Base-by-base conservation (phyloP, 30 jellyfish, hydroid and myxozoan genomes). In the Turritopsis rubra region DNA sequence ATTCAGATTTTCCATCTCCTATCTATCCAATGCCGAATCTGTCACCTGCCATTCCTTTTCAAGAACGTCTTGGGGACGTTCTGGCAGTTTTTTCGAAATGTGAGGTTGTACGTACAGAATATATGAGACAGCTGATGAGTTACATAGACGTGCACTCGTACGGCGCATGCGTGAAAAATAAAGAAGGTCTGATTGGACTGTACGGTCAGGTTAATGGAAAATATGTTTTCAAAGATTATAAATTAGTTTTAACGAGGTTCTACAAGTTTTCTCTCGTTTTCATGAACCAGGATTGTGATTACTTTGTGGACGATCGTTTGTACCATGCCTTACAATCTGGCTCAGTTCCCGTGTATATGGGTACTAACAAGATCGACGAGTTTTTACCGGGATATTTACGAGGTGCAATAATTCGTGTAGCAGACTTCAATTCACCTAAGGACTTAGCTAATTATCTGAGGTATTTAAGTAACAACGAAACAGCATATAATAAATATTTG, bases 1-100 rank as follows among this genome's bases (percentile, higher is more conserved):
- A 93, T 84, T 88, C 99, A 31, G 99, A 93, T 65, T 93, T 93
- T 28, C 99, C 99, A 74, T 89, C 97, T 52, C 99, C 99, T n/a
- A 93, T 93, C 19, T 93, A 93, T 71, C 99, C 99, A 54, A 88
- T 85, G 80, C 99, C 99, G 66, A 85, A 89, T 18, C 75, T 89
- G n/a, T 88, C 90, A 21, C 85, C 88, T 75, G 95, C 96, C 23
- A 93, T 93, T 29, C 97, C 96, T 16, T 93, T 93, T 75, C 73
- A 84, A 52, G 82, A 88, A 52, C 78, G 99, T 65, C 91, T 93
- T 18, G 99, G 99, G 22, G 84, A 84, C 66, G 99, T 93, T 65
- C 84, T 93, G 29, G 99, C 99, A 16, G 99, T 93, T 53, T 93
- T 93, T 66, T 93, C 99, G 20, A 93, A 93, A 80, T 93, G 99